Percentiles rank a stretch among this genome's conserved stretches.
phyloP scores from a whole-genome alignment of 2,113 vertebrate species.

The Ceuthmochares aereus region DNA sequence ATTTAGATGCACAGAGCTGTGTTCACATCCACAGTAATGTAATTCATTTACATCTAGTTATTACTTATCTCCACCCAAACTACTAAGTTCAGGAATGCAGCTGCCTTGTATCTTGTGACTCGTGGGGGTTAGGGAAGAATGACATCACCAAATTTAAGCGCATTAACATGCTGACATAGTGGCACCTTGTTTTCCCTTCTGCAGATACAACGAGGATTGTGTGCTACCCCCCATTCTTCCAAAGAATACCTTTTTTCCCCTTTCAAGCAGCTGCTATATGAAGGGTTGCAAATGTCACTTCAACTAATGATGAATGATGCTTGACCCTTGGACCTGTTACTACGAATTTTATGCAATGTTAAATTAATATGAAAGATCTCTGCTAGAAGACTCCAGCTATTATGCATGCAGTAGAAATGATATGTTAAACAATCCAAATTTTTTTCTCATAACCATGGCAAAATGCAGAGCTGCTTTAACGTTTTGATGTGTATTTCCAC shows the following conservation, averaged over 20 bases:
- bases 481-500: constrained; percentile 84
- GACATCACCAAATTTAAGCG: constrained; percentile 91
- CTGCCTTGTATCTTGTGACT: constrained; percentile 95
- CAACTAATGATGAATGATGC: constrained; percentile 96
- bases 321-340: constrained; percentile 89
- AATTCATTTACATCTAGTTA: constrained; percentile 89
- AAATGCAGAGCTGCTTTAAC: constrained; percentile 77
- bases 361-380: constrained; percentile 85
- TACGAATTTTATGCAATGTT: constrained; percentile 85
- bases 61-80: constrained; percentile 85
- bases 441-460: constrained; percentile 77
- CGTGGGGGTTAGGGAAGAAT: constrained; percentile 83
- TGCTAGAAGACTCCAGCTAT: constrained; percentile 73
- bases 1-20: constrained; percentile 88
- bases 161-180: constrained; percentile 93
- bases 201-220: constrained; percentile 88
- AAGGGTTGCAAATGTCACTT: constrained; percentile 96
- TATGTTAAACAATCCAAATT: constrained; percentile 74
- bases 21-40: constrained; percentile 88
- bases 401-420: constrained; percentile 73
- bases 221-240: constrained; percentile 79
- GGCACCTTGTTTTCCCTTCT: constrained; percentile 92
- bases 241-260: constrained; percentile 86
- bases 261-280: constrained; percentile 89
- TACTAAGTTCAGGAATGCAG: constrained; percentile 89